These are phyloP conservation scores for Anodontia alba DNA, from an alignment of 2,888 invertebrate genomes.

Conservation along the genomic window DNA sequence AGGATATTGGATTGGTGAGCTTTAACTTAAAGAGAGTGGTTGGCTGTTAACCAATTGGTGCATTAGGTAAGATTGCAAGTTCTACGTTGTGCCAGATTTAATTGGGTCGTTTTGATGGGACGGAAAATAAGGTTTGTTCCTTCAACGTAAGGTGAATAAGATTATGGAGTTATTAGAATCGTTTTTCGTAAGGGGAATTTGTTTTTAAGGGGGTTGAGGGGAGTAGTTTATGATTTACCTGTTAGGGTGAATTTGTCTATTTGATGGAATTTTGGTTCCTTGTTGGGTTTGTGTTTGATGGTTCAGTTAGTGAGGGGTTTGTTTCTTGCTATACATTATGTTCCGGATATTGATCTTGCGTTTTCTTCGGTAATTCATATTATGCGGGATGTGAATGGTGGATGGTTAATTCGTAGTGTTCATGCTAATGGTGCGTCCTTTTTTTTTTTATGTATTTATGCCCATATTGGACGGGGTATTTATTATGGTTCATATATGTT, in stretches of 20 bases:
- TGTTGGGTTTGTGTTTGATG: conserved; percentile 84
- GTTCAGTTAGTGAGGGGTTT: conserved; percentile 90
- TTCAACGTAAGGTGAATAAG: too few species aligned
- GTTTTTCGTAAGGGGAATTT: neutral
- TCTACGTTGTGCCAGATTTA: too few species aligned
- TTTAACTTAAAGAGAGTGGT: too few species aligned
- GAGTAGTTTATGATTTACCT: neutral
- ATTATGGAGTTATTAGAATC: neutral
- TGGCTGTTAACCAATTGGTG: too few species aligned
- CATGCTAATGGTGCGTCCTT: conserved; percentile 91
- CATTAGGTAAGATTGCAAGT: too few species aligned
- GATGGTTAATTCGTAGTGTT: conserved; percentile 89
- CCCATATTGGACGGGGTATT: conserved; percentile 89
- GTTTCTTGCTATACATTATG: conserved; percentile 90
- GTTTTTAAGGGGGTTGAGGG: neutral
- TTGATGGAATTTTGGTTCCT: conserved; percentile 88
- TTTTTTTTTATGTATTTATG: conserved; percentile 90
- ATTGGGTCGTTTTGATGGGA: too few species aligned
- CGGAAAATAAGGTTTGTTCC: too few species aligned
- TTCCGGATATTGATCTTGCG: conserved; percentile 88
- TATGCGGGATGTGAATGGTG: conserved; percentile 90
- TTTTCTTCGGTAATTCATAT: conserved; percentile 90
- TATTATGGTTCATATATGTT: conserved; percentile 86
- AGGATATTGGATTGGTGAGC: too few species aligned
- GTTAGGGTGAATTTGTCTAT: conserved; percentile 64